Base-by-base conservation (phyloP, 2,888 invertebrate genomes). In the Dicroscelio sp. region DNA sequence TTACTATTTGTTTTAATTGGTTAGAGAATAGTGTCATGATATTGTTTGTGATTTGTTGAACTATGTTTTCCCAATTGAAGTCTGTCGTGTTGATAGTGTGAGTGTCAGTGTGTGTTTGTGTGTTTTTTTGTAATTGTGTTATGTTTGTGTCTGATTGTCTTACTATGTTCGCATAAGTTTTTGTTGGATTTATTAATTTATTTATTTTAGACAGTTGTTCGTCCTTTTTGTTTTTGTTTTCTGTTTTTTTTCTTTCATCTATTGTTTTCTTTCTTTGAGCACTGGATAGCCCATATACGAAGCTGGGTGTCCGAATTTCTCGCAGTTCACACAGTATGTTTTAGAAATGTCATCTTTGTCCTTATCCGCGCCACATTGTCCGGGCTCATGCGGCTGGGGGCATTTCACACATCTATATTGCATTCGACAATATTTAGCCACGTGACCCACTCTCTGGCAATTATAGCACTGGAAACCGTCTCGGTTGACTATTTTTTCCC, bases 401-500 rank as follows among this genome's bases (percentile, higher is more conserved):
- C 84, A 86, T 33, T 86, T 86, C 0, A 87, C 90, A 25, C 90
- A 90, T 30, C 90, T 52, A 75, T 25, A 84, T 0, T 58, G 67
- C 33, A 90, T 14, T 1, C 58, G 25, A 33, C 90, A 90, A 25
- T 58, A 65, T 23, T 30, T 58, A 0, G 83, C 79, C 0, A 79
- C 55, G 33, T 86, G 86, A 0, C 75, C 75, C 31, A 33, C 1
- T 1, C 86, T 31, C 33, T 90, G 90, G 48, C 86, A 87, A 0
- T 78, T 78, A 5, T 25, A 14, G 25, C 90, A 90, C 30, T 84
- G 63, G 2, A 84, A 23, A 2, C 78, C 63, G 23, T 80, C 48
- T 30, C 33, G 76, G 17, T 79, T 86, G 10, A 10, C 43, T 12
- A 90, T 55, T n/a, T 17, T 63, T 35, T 90, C 80, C 82, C 80